Evolutionary conservation across 2,113 vertebrate species (phyloP), one percentile per base, ranked within the genome.

Genomic region (Callionymus lyra): DNA sequence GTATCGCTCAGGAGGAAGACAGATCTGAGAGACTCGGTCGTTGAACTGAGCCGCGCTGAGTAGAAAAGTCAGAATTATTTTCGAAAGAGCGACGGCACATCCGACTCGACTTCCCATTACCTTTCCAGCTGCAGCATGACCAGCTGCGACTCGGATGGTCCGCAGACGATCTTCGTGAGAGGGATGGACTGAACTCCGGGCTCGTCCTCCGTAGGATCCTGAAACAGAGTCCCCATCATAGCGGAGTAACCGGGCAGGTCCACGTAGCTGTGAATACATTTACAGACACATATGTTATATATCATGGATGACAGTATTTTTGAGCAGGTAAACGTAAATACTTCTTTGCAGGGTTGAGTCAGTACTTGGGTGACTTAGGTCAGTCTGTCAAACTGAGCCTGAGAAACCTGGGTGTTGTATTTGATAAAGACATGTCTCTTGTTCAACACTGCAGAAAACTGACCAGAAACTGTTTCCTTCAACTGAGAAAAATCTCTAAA

Each of bases 41-140:
- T 91, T 97, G 74, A 97, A 77, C 55, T 75, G 53, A 0, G 86
- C 91, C 0, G 87, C 75, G 44, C 95, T 98, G 11, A 6, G 13
- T 2, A 32, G 6, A 54, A 0, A 40, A 34, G 34, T 47, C 57
- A 36, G 50, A 54, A 35, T 63, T 12, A 33, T 31, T 45, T 63
- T 56, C 21, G 50, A 4, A 34, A 34, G 14, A 19, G 44, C 12
- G 47, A 17, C 34, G 15, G 38, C 16, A 15, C n/a, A n/a, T n/a
- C n/a, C n/a, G n/a, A n/a, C n/a, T n/a, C n/a, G n/a, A 35, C 35
- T 12, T 46, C 15, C 16, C 42, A 80, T 53, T 66, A 95, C 94
- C 67, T 83, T 12, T 82, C 87, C 54, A 98, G 79, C 63, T 95
- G 91, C 44, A 98, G 86, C 85, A 97, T 87, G 67, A 97, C 89